Evolutionary conservation across 2,888 invertebrate species (phyloP), one percentile per base, ranked within the genome.

Genomic region (Orchesellides sinensis): DNA sequence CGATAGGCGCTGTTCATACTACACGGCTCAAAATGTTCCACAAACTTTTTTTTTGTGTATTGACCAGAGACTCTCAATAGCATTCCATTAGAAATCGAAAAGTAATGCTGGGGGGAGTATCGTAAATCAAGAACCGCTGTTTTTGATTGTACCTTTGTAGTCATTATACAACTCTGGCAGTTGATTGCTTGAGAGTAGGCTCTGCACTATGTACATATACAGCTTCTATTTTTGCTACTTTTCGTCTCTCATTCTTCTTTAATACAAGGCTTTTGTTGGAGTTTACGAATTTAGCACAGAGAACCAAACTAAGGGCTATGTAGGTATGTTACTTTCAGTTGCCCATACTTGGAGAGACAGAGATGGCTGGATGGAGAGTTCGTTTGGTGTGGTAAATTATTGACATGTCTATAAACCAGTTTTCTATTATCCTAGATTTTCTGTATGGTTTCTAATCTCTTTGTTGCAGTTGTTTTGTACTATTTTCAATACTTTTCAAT

Each of bases 71-170:
- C 21, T 32, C 65, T 77, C 70, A 63, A 78, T 63, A 70, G 63
- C 61, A 78, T 78, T 78, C 69, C 69, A 78, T 52, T 69, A 35
- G 25, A 49, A 19, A 77, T 21, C 10, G 29, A 63, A 73, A 32
- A 52, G 52, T 25, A 59, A 29, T 32, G 21, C 12, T 52, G 54
- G 45, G 40, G 52, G 45, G 52, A n/a, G 63, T 79, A 72, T 79
- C 79, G 79, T 79, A 79, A 79, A 79, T 79, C 79, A 79, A 72
- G 65, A 72, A 54, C 52, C 52, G 65, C 45, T 79, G 79, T 79
- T 70, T 79, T 72, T 79, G 79, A 79, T 79, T 79, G 52, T 65
- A 72, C 70, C 72, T 79, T 72, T 70, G 65, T 74, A 65, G 65
- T 65, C 74, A 65, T 65, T 52, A 54, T 74, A 56, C 40, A 52